A percentile compares a stretch with the other conserved stretches of the same genome.
phyloP scores from a whole-genome alignment of 53 echinoderm and acorn worm species.

The Holothuria scabra region DNA sequence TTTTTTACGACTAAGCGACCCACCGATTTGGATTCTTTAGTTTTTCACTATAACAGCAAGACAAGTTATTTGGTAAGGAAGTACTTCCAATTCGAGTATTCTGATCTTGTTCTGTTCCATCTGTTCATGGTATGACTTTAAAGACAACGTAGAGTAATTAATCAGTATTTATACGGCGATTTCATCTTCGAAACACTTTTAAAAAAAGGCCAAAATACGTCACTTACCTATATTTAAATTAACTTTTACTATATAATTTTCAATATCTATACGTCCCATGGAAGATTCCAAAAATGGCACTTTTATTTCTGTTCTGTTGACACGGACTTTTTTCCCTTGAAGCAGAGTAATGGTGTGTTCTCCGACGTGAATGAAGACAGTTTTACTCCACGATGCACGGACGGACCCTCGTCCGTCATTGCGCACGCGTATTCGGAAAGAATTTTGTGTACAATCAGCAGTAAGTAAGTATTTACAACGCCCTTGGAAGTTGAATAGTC shows the following conservation, averaged over 20 bases:
- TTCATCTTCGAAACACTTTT: too few relatives aligned
- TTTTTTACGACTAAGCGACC: too few relatives aligned
- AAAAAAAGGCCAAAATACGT: not conserved
- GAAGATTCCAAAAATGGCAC: slow-evolving; percentile 64
- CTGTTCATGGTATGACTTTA: too few relatives aligned
- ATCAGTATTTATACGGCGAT: too few relatives aligned
- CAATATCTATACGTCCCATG: slow-evolving; percentile 59
- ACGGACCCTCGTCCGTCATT: slow-evolving; percentile 86
- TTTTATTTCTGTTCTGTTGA: slow-evolving; percentile 63
- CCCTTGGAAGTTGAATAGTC: slow-evolving; percentile 92
- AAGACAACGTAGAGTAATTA: too few relatives aligned
- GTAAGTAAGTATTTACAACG: slow-evolving; percentile 92
- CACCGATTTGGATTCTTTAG: too few relatives aligned
- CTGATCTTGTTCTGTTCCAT: too few relatives aligned
- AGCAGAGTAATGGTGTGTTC: slow-evolving; percentile 76
- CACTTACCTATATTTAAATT: slow-evolving; percentile 79
- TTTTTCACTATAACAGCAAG: too few relatives aligned
- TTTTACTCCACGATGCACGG: slow-evolving; percentile 91
- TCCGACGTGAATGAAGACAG: slow-evolving; percentile 79
- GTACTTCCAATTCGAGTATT: too few relatives aligned
- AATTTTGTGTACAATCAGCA: slow-evolving; percentile 73
- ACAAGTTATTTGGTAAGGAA: too few relatives aligned
- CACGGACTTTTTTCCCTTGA: slow-evolving; percentile 83
- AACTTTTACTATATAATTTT: slow-evolving; percentile 75
- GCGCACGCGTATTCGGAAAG: slow-evolving; percentile 85